Conservation (phyloP, 2,797 vertebrate species). For the Emydoidea blandingii region DNA sequence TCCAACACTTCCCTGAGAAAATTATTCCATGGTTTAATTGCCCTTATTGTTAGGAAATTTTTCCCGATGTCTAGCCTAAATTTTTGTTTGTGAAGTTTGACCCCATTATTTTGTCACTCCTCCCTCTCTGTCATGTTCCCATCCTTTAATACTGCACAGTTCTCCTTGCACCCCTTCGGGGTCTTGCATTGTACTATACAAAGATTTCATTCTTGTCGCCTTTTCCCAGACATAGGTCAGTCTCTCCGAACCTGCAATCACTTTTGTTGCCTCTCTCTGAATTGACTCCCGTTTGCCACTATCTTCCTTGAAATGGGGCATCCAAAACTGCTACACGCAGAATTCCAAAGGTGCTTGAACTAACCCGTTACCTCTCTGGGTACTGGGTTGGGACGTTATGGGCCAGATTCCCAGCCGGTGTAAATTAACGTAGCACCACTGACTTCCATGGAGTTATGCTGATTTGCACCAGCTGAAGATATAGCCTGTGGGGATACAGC, state of each 20-base stretch:
- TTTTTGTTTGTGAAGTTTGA: background rate
- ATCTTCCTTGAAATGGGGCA: background rate
- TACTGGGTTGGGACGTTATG: background rate
- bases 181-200: accelerated
- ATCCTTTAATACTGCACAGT: background rate
- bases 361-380: background rate
- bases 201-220: background rate
- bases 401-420: background rate
- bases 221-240: background rate
- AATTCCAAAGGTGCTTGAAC: background rate
- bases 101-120: background rate
- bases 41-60: background rate
- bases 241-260: accelerated
- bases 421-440: background rate
- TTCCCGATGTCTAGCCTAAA: accelerated
- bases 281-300: accelerated
- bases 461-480: background rate
- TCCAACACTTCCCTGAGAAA: background rate
- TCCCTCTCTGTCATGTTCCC: background rate
- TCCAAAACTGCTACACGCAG: background rate
- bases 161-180: background rate
- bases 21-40: background rate
- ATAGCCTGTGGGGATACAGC: background rate
- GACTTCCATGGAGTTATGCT: background rate
- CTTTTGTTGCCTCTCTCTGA: background rate